Percentiles rank a stretch among this genome's conserved stretches.
Evolutionary conservation across 2,113 vertebrate species (phyloP).

Genomic region (Scatophagus argus): DNA sequence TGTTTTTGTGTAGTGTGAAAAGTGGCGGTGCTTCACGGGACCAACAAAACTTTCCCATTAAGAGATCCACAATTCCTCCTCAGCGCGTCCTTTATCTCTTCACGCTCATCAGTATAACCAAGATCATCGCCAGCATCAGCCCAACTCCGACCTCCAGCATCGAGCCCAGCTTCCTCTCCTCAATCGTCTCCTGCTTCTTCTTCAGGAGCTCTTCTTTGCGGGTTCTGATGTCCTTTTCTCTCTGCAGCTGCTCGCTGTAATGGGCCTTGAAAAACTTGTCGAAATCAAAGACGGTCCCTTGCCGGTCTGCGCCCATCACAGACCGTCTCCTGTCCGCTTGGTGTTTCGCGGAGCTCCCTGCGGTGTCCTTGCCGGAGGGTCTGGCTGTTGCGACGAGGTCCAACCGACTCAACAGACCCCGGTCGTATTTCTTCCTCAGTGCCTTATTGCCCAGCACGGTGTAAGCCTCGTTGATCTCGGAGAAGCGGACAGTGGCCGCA

Average conservation of each 20-base stretch:
- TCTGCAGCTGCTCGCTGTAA: slow-evolving; percentile 89
- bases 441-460: slow-evolving; percentile 85
- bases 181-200: neutral
- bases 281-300: slow-evolving; percentile 82
- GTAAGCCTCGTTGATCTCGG: slow-evolving; percentile 90
- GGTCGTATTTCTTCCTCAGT: slow-evolving; percentile 90
- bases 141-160: slow-evolving; percentile 32
- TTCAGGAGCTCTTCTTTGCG: slow-evolving; percentile 72
- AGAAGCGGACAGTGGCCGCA: slow-evolving; percentile 85
- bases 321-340: neutral
- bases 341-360: neutral
- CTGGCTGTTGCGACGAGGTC: slow-evolving; percentile 76
- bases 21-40: neutral
- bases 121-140: slow-evolving; percentile 25
- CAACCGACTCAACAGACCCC: slow-evolving; percentile 80
- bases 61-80: neutral
- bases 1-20: neutral
- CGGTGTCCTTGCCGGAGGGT: slow-evolving; percentile 37
- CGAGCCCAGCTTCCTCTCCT: neutral
- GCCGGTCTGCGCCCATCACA: neutral
- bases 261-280: slow-evolving; percentile 89
- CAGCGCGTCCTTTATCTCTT: neutral
- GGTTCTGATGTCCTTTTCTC: slow-evolving; percentile 69
- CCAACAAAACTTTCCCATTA: neutral
- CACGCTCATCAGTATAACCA: slow-evolving; percentile 22